These are phyloP conservation scores for Dermatophagoides farinae DNA, from an alignment of 1,140 invertebrate species.

Conservation along the genomic window DNA sequence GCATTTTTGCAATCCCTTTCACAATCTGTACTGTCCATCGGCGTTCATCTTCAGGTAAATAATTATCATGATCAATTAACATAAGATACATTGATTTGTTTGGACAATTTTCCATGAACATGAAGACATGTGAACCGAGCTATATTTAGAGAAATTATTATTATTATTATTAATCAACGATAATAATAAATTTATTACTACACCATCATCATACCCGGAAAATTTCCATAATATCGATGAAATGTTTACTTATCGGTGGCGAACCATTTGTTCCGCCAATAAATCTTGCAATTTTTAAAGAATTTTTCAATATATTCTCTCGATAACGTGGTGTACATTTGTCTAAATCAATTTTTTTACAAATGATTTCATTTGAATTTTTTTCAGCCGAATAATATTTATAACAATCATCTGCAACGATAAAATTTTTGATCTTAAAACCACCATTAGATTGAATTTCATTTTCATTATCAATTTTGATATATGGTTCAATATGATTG, in stretches of 20 bases:
- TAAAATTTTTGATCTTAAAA: background rate
- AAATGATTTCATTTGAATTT: background rate
- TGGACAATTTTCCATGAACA: background rate
- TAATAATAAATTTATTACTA: background rate
- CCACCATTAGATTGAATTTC: background rate
- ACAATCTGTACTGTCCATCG: background rate
- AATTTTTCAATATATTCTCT: background rate
- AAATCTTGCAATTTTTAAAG: background rate
- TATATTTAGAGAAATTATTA: background rate
- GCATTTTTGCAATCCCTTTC: background rate
- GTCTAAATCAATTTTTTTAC: background rate
- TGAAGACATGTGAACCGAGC: background rate
- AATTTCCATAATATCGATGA: no score
- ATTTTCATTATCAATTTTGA: no score
- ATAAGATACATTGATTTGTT: background rate
- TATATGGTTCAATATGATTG: no score
- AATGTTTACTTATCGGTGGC: no score
- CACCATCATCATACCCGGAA: background rate
- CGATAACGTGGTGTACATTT: slow-evolving; percentile 2
- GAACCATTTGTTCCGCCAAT: background rate
- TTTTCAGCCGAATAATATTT: background rate
- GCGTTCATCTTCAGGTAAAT: background rate
- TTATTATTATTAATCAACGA: background rate
- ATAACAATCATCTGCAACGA: slow-evolving; percentile 4
- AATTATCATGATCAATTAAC: background rate